Percentiles rank a stretch among this genome's conserved stretches.
These are phyloP conservation scores for Neodiprion fabricii DNA, from an alignment of 1,140 invertebrate species.

Conservation along the genomic window DNA sequence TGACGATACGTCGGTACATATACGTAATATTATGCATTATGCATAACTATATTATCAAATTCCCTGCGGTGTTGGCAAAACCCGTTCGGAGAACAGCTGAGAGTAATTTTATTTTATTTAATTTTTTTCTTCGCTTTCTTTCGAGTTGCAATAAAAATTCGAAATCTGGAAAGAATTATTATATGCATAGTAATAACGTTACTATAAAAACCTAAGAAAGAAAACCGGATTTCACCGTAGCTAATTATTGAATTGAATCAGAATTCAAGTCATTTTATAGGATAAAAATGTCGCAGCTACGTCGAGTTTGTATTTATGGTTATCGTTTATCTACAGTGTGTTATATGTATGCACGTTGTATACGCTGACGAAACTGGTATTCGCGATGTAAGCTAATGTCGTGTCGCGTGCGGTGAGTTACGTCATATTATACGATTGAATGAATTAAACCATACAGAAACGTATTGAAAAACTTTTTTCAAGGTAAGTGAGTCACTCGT, in stretches of 20 bases:
- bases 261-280: background rate
- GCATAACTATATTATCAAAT: no score
- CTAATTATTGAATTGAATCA: background rate
- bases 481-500: slow-evolving; percentile 7
- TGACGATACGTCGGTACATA: no score
- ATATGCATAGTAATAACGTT: no score
- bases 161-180: no score
- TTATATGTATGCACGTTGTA: background rate
- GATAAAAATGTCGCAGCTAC: background rate
- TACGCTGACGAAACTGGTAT: background rate
- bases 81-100: no score
- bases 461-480: background rate
- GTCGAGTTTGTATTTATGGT: background rate
- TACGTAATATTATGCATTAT: no score
- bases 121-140: no score
- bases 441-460: background rate
- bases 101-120: no score
- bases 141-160: no score
- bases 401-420: slow-evolving; percentile 1
- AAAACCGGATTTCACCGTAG: background rate
- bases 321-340: background rate
- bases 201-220: no score
- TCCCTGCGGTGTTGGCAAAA: no score
- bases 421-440: background rate
- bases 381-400: background rate